Conservation (phyloP, 1,140 invertebrate genomes). For the Cotesia vestalis region DNA sequence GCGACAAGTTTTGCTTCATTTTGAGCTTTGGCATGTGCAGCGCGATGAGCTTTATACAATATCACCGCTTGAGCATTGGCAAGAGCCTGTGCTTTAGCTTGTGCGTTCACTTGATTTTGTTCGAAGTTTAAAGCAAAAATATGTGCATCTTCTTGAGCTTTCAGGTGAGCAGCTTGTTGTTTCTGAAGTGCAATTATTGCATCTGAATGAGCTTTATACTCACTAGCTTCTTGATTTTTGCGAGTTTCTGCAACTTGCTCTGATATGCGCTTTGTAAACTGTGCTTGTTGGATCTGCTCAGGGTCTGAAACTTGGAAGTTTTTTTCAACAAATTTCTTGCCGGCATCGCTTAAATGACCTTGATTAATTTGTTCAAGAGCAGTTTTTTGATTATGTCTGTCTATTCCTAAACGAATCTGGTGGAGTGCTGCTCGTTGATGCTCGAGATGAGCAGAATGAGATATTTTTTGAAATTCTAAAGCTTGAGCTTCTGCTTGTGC, state of each 20-base stretch:
- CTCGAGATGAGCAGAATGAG: slow-evolving; percentile 57
- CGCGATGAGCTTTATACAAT: slow-evolving; percentile 56
- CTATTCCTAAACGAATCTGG: slow-evolving; percentile 56
- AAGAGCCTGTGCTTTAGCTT: slow-evolving; percentile 59
- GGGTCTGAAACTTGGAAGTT: slow-evolving; percentile 54
- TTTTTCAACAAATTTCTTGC: slow-evolving; percentile 53
- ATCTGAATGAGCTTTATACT: slow-evolving; percentile 62
- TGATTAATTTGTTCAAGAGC: slow-evolving; percentile 61
- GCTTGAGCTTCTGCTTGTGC: slow-evolving; percentile 58
- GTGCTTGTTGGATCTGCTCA: slow-evolving; percentile 56
- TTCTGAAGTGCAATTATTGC: slow-evolving; percentile 59
- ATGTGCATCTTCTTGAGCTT: slow-evolving; percentile 60
- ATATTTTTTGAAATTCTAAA: slow-evolving; percentile 59
- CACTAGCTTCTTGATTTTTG: slow-evolving; percentile 54
- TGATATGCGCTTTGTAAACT: slow-evolving; percentile 55
- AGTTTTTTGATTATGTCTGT: slow-evolving; percentile 55
- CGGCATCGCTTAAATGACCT: slow-evolving; percentile 61
- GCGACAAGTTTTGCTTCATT: slow-evolving; percentile 55
- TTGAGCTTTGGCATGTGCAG: slow-evolving; percentile 56
- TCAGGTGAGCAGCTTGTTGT: slow-evolving; percentile 59
- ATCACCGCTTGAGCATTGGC: slow-evolving; percentile 61
- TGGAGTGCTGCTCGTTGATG: slow-evolving; percentile 57
- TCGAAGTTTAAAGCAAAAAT: slow-evolving; percentile 58
- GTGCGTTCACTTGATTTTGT: slow-evolving; percentile 58
- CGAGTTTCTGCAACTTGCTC: slow-evolving; percentile 57